A percentile compares a stretch with the other conserved stretches of the same genome.
Conservation (phyloP, 2,888 invertebrate genomes). For the Thecocarcelia acutangulata region DNA sequence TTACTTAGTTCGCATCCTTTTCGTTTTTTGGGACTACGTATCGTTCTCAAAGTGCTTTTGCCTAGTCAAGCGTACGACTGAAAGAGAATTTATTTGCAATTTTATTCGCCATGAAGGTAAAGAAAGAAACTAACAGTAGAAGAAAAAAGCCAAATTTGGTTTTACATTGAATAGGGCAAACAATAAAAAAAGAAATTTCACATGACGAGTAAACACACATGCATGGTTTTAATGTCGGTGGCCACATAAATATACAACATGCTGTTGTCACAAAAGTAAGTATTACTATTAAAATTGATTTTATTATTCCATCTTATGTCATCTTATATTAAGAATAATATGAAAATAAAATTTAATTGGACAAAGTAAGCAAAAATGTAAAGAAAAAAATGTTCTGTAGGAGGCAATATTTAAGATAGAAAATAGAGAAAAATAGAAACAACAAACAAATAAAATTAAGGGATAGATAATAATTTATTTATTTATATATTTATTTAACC, state of each 20-base stretch:
- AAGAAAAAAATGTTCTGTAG: not conserved
- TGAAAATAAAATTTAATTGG: slow-evolving; percentile 24
- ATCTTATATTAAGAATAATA: slow-evolving; percentile 12
- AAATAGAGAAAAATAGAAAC: slow-evolving; percentile 1
- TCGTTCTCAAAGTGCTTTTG: no score
- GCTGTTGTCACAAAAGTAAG: not conserved
- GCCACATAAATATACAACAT: not conserved
- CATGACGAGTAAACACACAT: not conserved
- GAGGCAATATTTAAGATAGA: not conserved
- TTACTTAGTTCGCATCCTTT: no score
- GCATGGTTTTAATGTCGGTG: not conserved
- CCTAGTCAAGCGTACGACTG: no score
- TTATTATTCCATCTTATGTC: slow-evolving; percentile 41
- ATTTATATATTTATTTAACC: no score
- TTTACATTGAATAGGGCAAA: no score
- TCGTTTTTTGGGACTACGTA: no score
- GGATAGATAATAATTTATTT: no score
- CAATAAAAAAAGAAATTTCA: no score
- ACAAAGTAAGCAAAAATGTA: slow-evolving; percentile 24
- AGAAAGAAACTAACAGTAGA: no score
- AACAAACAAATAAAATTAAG: not conserved
- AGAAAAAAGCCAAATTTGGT: no score
- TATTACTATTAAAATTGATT: slow-evolving; percentile 39
- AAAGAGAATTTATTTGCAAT: no score
- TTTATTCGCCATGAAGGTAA: no score